A percentile compares a stretch with the other conserved stretches of the same genome.
Evolutionary conservation across 2,113 vertebrate species (phyloP).

Genomic region (Plectropomus leopardus): DNA sequence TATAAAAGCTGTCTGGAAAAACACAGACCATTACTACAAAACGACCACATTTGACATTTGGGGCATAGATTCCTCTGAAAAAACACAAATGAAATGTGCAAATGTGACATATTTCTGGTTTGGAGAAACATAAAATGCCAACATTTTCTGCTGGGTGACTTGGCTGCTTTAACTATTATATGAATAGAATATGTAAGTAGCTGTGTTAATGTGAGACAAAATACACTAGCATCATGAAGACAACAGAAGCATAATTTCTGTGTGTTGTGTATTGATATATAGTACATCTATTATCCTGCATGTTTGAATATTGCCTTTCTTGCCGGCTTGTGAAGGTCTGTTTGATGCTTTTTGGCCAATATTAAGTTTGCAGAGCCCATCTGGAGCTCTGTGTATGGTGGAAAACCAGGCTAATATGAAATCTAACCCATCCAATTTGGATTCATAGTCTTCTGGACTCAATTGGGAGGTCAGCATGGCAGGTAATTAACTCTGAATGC

Average conservation of each 20-base stretch:
- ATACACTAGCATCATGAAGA: neutral
- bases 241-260: neutral
- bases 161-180: neutral
- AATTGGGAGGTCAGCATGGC: constrained; percentile 62
- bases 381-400: constrained; percentile 52
- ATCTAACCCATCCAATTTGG: constrained; percentile 61
- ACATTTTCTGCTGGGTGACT: no score
- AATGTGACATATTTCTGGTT: no score
- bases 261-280: neutral
- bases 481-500: constrained; percentile 80
- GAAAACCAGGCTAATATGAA: constrained; percentile 54
- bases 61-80: no score
- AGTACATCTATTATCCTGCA: neutral
- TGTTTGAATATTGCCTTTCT: constrained; percentile 7
- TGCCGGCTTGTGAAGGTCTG: constrained; percentile 9
- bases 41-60: no score
- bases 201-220: neutral
- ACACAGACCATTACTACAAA: no score
- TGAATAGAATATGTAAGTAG: neutral
- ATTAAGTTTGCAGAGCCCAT: constrained; percentile 46
- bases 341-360: constrained; percentile 33
- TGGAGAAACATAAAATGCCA: no score
- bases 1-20: no score
- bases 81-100: no score
- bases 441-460: constrained; percentile 62